phyloP scores from a whole-genome alignment of 2,113 vertebrate species.

The Chrysochloris asiatica region DNA sequence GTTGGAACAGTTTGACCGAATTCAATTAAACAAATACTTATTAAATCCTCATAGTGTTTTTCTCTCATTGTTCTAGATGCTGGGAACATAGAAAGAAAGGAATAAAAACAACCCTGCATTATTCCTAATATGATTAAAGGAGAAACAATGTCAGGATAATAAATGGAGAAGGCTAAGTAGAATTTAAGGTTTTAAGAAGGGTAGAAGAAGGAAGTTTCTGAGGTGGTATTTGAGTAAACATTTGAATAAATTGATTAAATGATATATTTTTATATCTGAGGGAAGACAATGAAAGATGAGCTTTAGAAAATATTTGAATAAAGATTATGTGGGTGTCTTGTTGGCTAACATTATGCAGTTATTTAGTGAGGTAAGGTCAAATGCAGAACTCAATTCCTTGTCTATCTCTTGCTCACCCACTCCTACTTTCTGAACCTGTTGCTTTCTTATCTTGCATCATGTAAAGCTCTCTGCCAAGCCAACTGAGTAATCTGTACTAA shows the following conservation, averaged over 20 bases:
- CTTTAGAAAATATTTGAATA: not conserved
- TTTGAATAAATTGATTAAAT: not conserved
- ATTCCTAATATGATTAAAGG: not conserved
- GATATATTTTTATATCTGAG: not conserved
- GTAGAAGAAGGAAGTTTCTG: not conserved
- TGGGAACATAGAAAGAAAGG: not conserved
- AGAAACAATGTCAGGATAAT: not conserved
- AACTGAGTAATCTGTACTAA: not conserved
- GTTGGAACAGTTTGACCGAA: not conserved
- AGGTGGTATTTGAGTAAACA: not conserved
- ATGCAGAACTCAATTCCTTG: not conserved
- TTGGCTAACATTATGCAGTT: not conserved
- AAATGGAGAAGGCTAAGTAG: not conserved
- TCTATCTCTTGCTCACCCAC: accelerated
- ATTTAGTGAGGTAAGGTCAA: not conserved
- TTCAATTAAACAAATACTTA: constrained; percentile 40
- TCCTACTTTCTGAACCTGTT: not conserved
- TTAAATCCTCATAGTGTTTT: not conserved
- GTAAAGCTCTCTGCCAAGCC: not conserved
- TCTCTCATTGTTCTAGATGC: not conserved
- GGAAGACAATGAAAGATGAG: not conserved
- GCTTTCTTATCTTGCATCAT: not conserved
- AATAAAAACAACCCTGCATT: not conserved
- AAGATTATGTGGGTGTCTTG: not conserved
- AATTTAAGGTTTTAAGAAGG: not conserved